Base-by-base conservation (phyloP, 1,140 invertebrate genomes). In the Pomacea maculata region DNA sequence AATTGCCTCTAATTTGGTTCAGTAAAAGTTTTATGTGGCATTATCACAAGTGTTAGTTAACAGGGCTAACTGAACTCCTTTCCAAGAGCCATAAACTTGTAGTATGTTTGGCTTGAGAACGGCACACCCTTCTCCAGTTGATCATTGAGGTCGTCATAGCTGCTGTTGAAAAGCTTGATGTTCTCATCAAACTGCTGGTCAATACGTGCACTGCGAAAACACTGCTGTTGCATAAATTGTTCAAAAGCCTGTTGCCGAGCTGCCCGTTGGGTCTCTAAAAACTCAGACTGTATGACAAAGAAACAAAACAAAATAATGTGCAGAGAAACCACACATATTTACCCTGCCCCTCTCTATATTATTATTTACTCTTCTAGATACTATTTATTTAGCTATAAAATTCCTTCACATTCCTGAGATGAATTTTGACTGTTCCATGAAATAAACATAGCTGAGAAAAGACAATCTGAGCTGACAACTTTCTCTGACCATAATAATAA, bases 211-310 rank as follows among this genome's bases (percentile, higher is more conserved):
- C 85, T 85, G 34, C 80, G 82, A 55, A 85, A 74, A 75, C 80
- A 83, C 82, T 86, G 85, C 55, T 78, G 55, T 25, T 80, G 80
- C 80, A 85, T 84, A 78, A 86, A 87, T 15, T 78, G 67, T 7
- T 81, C 84, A 85, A 85, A 85, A 7, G 83, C 82, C 11, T 83
- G 68, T 64, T 73, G 80, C 6, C 86, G 73, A 19, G 76, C 34
- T 45, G 67, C 71, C 63, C 86, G 65, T 29, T 85, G 75, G 21
- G 80, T 64, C 57, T 85, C 82, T 34, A 87, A 63, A 61, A 78
- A 80, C 15, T 83, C 78, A 21, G 79, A 75, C 86, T 87, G 61
- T 21, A 82, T 61, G 64, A 77, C 9, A 74, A 61, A 80, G n/a
- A 68, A 76, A 65, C 21, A 29, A 64, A 21, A 45, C 63, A 45